These are phyloP conservation scores for Austrofundulus limnaeus DNA, from an alignment of 2,113 vertebrate genomes.

Conservation along the genomic window DNA sequence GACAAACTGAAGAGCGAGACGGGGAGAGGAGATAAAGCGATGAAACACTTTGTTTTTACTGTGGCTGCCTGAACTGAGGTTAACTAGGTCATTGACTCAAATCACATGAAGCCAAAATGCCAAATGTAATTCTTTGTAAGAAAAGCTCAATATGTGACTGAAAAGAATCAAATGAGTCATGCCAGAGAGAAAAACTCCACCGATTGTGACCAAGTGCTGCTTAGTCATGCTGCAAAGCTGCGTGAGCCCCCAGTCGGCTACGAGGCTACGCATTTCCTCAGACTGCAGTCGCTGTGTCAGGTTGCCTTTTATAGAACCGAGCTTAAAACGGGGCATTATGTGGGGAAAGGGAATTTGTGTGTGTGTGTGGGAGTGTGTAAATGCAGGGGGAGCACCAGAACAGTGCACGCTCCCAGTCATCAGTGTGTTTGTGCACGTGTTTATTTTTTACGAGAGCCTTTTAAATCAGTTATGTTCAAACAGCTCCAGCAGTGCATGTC, in stretches of 20 bases:
- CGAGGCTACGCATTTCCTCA: slow-evolving; percentile 24
- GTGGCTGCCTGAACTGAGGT: slow-evolving; percentile 7
- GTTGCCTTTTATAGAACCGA: slow-evolving; percentile 27
- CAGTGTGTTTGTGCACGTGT: not conserved
- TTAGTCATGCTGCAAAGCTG: slow-evolving; percentile 33
- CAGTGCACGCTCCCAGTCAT: not conserved
- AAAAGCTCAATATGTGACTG: not conserved
- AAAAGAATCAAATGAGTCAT: not conserved
- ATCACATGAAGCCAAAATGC: slow-evolving; percentile 18
- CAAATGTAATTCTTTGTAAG: not conserved
- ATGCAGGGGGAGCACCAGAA: not conserved
- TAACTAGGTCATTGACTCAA: slow-evolving; percentile 60
- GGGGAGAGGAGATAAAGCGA: slow-evolving; percentile 31
- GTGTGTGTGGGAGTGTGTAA: not conserved
- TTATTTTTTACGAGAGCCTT: slow-evolving; percentile 11
- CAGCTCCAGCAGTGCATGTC: not conserved
- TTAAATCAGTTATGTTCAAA: slow-evolving; percentile 8
- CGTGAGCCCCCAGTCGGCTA: slow-evolving; percentile 4
- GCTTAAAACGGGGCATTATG: not conserved
- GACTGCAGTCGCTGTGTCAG: slow-evolving; percentile 38
- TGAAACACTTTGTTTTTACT: slow-evolving; percentile 43
- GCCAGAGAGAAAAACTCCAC: not conserved
- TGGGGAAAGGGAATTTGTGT: not conserved
- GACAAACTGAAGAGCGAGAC: slow-evolving; percentile 2
- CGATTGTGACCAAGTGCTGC: not conserved